Conservation (phyloP, 2,113 vertebrate species). For the Silurus asotus region DNA sequence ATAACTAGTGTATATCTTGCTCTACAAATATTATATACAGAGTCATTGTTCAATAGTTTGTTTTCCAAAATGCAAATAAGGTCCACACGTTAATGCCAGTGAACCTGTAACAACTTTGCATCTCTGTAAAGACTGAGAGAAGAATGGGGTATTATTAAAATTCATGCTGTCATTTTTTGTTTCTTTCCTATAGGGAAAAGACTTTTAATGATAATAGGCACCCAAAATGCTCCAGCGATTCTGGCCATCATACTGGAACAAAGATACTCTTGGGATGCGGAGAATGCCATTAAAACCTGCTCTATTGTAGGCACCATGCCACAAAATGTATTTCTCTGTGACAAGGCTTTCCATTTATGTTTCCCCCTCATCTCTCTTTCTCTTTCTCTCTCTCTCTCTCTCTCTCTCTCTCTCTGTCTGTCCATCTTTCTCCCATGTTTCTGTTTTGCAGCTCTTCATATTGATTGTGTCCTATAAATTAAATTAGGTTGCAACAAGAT, state of each 20-base stretch:
- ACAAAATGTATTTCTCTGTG: slow-evolving; percentile 70
- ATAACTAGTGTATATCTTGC: neutral
- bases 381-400: slow-evolving; percentile 11
- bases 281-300: slow-evolving; percentile 61
- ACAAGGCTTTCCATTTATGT: slow-evolving; percentile 44
- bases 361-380: neutral
- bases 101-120: neutral
- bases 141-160: slow-evolving; percentile 28
- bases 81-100: slow-evolving; percentile 6
- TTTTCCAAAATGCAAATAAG: slow-evolving; percentile 1
- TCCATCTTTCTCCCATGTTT: neutral
- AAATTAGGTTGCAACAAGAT: slow-evolving; percentile 65
- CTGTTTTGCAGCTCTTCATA: slow-evolving; percentile 54
- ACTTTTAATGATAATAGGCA: slow-evolving; percentile 48
- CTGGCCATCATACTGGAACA: slow-evolving; percentile 62
- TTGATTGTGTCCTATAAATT: slow-evolving; percentile 65
- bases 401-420: neutral
- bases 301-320: slow-evolving; percentile 67
- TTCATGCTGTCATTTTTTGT: slow-evolving; percentile 11
- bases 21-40: neutral
- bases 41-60: neutral
- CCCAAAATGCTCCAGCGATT: slow-evolving; percentile 65
- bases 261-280: slow-evolving; percentile 59
- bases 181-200: slow-evolving; percentile 13
- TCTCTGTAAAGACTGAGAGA: neutral